A percentile compares a stretch with the other conserved stretches of the same genome.
Evolutionary conservation across 2,797 vertebrate species (phyloP).

Genomic region (Acrossocheilus wenchowensis): DNA sequence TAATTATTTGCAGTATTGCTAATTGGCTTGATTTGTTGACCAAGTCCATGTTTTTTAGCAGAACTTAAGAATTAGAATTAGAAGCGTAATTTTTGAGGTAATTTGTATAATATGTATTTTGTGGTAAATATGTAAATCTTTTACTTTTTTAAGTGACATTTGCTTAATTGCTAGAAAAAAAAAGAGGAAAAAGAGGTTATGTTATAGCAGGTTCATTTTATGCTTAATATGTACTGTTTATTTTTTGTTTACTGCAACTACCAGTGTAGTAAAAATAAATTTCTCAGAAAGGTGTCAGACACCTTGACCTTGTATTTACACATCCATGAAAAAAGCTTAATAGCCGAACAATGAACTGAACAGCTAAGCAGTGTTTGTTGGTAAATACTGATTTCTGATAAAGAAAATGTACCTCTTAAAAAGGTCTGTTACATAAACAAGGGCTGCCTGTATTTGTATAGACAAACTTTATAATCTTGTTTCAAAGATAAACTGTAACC

Average conservation of each 20-base stretch:
- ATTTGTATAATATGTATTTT: not conserved
- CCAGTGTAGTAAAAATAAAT: constrained; percentile 10
- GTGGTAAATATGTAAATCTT: not conserved
- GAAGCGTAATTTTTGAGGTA: not conserved
- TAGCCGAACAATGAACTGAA: constrained; percentile 66
- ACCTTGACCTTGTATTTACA: constrained; percentile 74
- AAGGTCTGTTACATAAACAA: constrained; percentile 75
- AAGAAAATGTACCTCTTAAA: constrained; percentile 71
- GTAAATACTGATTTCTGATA: constrained; percentile 75
- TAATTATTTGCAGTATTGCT: not conserved
- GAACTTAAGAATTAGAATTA: not conserved
- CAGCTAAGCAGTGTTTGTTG: constrained; percentile 74
- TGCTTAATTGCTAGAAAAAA: not conserved
- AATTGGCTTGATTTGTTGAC: not conserved
- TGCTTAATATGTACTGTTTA: constrained; percentile 33
- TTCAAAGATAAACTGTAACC: constrained; percentile 65
- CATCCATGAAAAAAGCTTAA: constrained; percentile 60
- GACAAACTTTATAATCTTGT: constrained; percentile 66
- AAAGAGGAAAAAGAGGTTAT: not conserved
- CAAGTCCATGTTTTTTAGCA: not conserved
- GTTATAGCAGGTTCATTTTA: constrained; percentile 19
- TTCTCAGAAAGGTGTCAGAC: constrained; percentile 65
- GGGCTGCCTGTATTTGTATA: constrained; percentile 61
- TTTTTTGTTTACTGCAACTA: constrained; percentile 22
- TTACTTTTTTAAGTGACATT: not conserved